Evolutionary conservation across 2,113 vertebrate species (phyloP).

Genomic region (Papio anubis): DNA sequence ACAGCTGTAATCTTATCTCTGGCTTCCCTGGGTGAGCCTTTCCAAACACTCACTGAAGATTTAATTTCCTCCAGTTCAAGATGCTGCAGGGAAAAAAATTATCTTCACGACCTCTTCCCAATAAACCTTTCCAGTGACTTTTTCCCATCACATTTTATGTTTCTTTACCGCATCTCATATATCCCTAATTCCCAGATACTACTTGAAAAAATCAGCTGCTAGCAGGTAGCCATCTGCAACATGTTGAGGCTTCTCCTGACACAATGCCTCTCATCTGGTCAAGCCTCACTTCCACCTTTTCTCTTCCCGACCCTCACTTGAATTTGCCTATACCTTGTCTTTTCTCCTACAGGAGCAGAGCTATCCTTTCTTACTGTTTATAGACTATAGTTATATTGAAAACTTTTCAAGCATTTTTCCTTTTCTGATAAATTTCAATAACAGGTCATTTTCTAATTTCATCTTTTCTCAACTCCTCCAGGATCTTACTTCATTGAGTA

Average conservation of each 20-base stretch:
- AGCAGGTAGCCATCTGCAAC: neutral
- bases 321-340: neutral
- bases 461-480: neutral
- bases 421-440: neutral
- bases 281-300: neutral
- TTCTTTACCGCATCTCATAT: neutral
- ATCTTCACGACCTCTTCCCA: neutral
- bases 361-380: neutral
- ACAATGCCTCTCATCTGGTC: neutral
- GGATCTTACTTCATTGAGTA: neutral
- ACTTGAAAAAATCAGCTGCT: neutral
- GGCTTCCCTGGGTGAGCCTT: neutral
- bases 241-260: neutral
- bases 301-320: neutral
- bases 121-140: neutral
- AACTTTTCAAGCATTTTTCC: neutral
- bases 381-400: neutral
- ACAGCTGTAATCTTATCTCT: neutral
- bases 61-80: conserved; percentile 30
- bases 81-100: neutral
- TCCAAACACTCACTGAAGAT: neutral
- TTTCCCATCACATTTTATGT: neutral
- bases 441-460: neutral
- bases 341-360: neutral
- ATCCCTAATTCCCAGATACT: neutral